Conservation (phyloP, 2,797 vertebrate species). For the Enteromius radiatus region DNA sequence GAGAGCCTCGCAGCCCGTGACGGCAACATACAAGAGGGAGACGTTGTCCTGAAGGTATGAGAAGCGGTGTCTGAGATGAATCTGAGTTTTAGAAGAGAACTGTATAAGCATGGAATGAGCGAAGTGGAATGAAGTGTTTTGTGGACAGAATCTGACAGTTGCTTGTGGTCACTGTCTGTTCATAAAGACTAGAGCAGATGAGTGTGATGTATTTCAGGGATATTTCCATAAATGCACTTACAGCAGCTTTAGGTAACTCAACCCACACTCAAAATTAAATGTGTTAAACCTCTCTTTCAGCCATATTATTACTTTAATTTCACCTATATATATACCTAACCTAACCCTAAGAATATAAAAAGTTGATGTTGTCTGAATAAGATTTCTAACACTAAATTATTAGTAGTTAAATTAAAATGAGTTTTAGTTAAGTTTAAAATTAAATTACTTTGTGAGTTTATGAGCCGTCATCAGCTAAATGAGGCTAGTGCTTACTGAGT, state of each 20-base stretch:
- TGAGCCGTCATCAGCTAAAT: conserved; percentile 22
- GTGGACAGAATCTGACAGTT: background rate
- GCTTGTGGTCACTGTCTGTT: background rate
- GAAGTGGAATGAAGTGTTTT: no score
- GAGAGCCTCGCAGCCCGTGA: conserved; percentile 96
- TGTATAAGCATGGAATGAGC: background rate
- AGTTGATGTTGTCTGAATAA: background rate
- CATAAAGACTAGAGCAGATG: background rate
- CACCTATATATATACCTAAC: no score
- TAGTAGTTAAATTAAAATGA: conserved; percentile 17
- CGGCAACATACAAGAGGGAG: conserved; percentile 98
- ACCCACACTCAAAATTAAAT: background rate
- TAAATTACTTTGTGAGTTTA: conserved; percentile 22
- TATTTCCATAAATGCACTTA: background rate
- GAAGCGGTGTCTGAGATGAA: background rate
- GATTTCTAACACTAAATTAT: background rate
- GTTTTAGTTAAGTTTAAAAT: no score
- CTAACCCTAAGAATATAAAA: no score
- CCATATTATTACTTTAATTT: background rate
- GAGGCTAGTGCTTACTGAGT: conserved; percentile 8
- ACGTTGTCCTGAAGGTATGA: conserved; percentile 96
- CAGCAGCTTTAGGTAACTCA: background rate
- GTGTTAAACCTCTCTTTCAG: background rate
- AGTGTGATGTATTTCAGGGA: background rate
- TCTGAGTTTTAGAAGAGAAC: background rate